Conservation (phyloP, 2,797 vertebrate genomes). For the Manis crassicaudata region DNA sequence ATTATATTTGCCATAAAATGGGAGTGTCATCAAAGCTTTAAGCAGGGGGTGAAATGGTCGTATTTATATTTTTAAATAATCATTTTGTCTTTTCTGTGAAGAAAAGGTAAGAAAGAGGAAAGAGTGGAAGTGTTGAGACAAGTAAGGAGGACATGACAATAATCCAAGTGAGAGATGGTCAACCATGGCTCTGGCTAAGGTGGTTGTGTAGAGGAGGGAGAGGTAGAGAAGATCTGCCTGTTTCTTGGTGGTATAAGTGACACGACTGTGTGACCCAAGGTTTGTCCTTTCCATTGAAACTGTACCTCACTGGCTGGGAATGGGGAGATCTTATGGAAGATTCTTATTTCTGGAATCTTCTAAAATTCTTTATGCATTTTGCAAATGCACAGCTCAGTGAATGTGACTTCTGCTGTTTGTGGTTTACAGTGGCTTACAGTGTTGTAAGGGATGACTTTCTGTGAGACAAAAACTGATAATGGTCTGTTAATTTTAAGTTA, state of each 20-base stretch:
- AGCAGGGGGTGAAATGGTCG: not conserved
- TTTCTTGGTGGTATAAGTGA: not conserved
- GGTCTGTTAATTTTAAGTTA: slow-evolving; percentile 62
- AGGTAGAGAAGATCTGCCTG: not conserved
- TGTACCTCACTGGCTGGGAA: slow-evolving; percentile 20
- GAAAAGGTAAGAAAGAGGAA: not conserved
- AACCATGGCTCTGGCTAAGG: not conserved
- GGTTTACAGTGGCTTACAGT: slow-evolving; percentile 44
- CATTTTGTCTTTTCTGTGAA: slow-evolving; percentile 22
- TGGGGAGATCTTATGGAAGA: not conserved
- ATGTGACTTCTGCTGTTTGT: slow-evolving; percentile 57
- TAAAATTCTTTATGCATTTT: slow-evolving; percentile 27
- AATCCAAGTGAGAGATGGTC: not conserved
- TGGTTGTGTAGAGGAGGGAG: not conserved
- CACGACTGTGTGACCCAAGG: not conserved
- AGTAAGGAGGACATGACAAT: not conserved
- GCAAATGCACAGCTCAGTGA: slow-evolving; percentile 44
- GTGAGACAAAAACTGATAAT: slow-evolving; percentile 46
- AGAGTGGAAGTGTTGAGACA: not conserved
- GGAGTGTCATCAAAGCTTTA: not conserved
- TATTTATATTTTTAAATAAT: slow-evolving; percentile 21
- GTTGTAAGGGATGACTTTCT: slow-evolving; percentile 35
- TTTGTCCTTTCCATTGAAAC: not conserved
- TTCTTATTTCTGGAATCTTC: slow-evolving; percentile 10
- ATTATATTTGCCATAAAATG: not conserved